Evolutionary conservation across 2,113 vertebrate species (phyloP).

Genomic region (Rousettus leschenaultii): DNA sequence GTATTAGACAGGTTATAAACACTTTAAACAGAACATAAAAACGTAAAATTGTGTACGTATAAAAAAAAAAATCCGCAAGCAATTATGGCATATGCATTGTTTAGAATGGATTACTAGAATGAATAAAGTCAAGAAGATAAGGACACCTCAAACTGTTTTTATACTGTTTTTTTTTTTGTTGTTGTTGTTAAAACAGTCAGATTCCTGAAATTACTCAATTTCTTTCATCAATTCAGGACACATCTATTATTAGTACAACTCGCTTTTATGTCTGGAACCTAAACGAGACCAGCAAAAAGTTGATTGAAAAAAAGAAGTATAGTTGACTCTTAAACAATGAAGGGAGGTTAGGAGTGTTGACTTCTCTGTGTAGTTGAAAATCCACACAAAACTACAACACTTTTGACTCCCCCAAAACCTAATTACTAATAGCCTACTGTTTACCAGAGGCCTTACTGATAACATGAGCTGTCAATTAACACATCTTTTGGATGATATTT

Average conservation of each 20-base stretch:
- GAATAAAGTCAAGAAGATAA: neutral
- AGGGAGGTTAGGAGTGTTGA: too few species aligned
- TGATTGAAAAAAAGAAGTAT: neutral
- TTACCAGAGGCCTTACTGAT: too few species aligned
- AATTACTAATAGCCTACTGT: neutral
- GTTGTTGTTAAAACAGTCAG: neutral
- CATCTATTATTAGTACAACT: neutral
- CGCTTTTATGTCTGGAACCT: neutral
- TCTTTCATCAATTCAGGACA: neutral
- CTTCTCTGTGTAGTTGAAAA: neutral
- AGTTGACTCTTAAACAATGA: neutral
- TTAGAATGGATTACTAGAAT: neutral
- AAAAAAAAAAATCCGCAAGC: neutral
- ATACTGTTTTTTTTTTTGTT: neutral
- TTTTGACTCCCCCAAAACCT: neutral
- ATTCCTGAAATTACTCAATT: neutral
- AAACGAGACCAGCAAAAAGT: neutral
- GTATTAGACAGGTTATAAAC: neutral
- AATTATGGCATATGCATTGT: neutral
- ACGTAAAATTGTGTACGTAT: neutral
- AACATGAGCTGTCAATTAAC: neutral
- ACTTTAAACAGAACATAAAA: neutral
- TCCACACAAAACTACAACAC: neutral
- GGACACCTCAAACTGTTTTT: neutral
- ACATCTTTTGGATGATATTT: neutral